Evolutionary conservation across 2,797 vertebrate genomes (phyloP), one percentile per base, ranked within the genome.

Genomic region (Gymnothorax javanicus): DNA sequence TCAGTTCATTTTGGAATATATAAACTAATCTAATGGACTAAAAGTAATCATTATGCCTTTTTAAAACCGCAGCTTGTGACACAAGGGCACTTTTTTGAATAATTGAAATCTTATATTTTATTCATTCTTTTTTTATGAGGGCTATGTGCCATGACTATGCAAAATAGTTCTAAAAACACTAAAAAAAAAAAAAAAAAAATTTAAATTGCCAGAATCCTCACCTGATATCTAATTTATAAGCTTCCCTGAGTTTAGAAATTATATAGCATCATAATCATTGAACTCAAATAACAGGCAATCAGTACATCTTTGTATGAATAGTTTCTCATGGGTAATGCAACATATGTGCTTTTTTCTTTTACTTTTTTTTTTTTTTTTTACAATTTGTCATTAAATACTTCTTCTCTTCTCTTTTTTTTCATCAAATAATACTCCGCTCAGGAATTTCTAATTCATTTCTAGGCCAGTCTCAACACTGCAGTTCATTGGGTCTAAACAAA

Each of bases 21-120:
- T 83, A 83, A 83, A 83, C 33, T 81, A 20, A 81, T 57, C 57
- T 83, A 25, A 83, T 83, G 57, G 57, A 83, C n/a, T 83, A 27
- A 56, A 83, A 59, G 54, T 11, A 56, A 83, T 83, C 25, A 20
- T 27, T 58, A 83, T 58, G n/a, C 57, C 57, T 56, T 58, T 58
- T 27, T 57, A 25, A 83, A 57, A 58, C 7, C 56, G 58, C n/a
- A n/a, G 57, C 82, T 83, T 83, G 81, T 83, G 82, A 58, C 82
- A 83, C 7, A 57, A 58, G 54, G n/a, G 25, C 82, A 56, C 59
- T 25, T 83, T 25, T 83, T 59, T 83, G 82, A 83, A 83, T 57
- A 57, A 83, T 58, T 59, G 12, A 83, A 57, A 83, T 7, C 52
- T 57, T 56, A 58, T 83, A 83, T 83, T 83, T 83, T 83, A 83